These are phyloP conservation scores for Polydrusus pterygomalis DNA, from an alignment of 2,888 invertebrate species.

Conservation along the genomic window DNA sequence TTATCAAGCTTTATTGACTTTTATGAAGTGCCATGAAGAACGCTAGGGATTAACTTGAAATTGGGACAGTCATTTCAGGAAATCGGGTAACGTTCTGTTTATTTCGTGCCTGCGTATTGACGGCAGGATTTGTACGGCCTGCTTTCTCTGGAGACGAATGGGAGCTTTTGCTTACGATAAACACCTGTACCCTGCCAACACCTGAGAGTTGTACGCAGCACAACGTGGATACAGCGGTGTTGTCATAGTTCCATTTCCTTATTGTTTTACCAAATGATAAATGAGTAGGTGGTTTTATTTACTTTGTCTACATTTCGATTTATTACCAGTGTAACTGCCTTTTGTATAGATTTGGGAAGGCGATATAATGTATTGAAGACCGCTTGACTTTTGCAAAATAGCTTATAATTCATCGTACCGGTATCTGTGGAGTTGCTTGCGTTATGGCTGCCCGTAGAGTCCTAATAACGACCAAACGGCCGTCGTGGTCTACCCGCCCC, in stretches of 20 bases:
- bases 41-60: neutral
- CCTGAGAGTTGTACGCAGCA: constrained; percentile 25
- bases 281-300: too few relatives aligned
- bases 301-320: too few relatives aligned
- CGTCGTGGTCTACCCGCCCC: too few relatives aligned
- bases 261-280: neutral
- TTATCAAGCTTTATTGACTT: constrained; percentile 7
- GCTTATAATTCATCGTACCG: too few relatives aligned
- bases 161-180: constrained; percentile 23
- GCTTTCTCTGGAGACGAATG: constrained; percentile 18
- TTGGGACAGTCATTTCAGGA: constrained; percentile 16
- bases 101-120: constrained; percentile 18
- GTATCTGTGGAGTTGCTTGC: too few relatives aligned
- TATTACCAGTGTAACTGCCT: too few relatives aligned
- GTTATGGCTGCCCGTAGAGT: too few relatives aligned
- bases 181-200: constrained; percentile 21
- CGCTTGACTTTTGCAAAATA: too few relatives aligned
- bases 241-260: neutral
- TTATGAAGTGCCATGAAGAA: neutral
- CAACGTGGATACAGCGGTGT: constrained; percentile 7
- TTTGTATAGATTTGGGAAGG: too few relatives aligned
- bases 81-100: constrained; percentile 21
- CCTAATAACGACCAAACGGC: too few relatives aligned
- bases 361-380: too few relatives aligned
- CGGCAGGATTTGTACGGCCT: constrained; percentile 19